These are phyloP conservation scores for Cremastobaeus sp. DNA, from an alignment of 2,888 invertebrate species.

Conservation along the genomic window DNA sequence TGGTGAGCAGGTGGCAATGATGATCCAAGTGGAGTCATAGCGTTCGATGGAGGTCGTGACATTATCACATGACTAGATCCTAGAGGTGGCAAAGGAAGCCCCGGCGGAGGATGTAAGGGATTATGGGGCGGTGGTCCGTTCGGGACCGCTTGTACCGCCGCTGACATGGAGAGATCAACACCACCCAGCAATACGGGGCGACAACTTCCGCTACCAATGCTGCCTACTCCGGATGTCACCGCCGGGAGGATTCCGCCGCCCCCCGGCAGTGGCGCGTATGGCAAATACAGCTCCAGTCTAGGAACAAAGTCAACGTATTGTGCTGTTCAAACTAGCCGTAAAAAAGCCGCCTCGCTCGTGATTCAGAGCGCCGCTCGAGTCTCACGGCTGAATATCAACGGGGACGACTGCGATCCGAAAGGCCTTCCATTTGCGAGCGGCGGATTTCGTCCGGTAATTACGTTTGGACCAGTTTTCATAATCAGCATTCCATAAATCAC, in stretches of 20 bases:
- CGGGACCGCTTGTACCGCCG: slow-evolving; percentile 73
- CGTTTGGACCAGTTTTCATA: too few relatives aligned
- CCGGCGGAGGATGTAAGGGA: slow-evolving; percentile 59
- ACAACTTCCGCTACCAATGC: slow-evolving; percentile 68
- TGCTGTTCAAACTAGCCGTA: too few relatives aligned
- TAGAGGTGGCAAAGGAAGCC: slow-evolving; percentile 64
- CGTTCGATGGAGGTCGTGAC: slow-evolving; percentile 68
- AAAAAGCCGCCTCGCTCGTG: too few relatives aligned
- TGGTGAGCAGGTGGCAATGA: slow-evolving; percentile 76
- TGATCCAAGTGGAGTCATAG: slow-evolving; percentile 65
- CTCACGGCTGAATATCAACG: too few relatives aligned
- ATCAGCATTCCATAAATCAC: too few relatives aligned
- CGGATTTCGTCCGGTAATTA: too few relatives aligned
- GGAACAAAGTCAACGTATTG: too few relatives aligned
- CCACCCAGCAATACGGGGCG: slow-evolving; percentile 75
- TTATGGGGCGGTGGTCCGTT: slow-evolving; percentile 65
- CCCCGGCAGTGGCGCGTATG: slow-evolving; percentile 78
- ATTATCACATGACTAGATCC: slow-evolving; percentile 69
- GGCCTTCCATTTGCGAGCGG: too few relatives aligned
- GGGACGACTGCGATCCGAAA: too few relatives aligned
- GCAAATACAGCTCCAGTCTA: slow-evolving; percentile 78
- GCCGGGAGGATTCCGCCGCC: slow-evolving; percentile 78
- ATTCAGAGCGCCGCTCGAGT: too few relatives aligned
- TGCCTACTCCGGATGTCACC: slow-evolving; percentile 70
- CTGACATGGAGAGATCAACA: slow-evolving; percentile 78